Percentiles rank a stretch among this genome's conserved stretches.
Evolutionary conservation across 2,113 vertebrate genomes (phyloP).

Genomic region (Pongo pygmaeus): DNA sequence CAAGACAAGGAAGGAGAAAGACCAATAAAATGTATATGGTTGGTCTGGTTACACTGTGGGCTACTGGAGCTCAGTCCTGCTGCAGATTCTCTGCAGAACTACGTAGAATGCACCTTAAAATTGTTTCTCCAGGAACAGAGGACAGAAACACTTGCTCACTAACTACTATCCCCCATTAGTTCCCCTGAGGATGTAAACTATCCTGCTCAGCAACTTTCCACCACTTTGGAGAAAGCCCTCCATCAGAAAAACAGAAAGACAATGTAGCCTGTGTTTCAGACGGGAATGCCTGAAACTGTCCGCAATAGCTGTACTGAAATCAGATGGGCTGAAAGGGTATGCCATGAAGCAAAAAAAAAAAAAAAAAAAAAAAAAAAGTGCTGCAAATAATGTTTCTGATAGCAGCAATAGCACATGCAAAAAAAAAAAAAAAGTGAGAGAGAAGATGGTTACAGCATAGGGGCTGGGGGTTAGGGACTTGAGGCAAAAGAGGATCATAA

Average conservation of each 20-base stretch:
- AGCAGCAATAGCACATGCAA: neutral
- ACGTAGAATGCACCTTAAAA: neutral
- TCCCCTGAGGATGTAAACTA: neutral
- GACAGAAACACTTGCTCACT: neutral
- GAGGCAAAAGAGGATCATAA: neutral
- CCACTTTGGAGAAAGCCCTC: neutral
- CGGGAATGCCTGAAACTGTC: neutral
- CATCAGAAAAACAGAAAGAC: neutral
- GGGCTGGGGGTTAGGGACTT: neutral
- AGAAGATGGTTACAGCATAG: neutral
- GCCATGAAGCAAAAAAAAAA: too few species aligned
- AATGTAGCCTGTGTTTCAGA: neutral
- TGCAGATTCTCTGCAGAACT: neutral
- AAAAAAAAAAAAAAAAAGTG: neutral
- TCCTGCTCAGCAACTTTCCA: neutral
- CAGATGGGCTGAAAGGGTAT: neutral
- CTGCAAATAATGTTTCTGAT: neutral
- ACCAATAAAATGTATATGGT: fast-evolving
- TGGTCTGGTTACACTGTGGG: neutral
- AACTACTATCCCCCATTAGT: neutral
- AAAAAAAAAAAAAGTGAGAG: neutral
- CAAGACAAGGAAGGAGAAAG: neutral
- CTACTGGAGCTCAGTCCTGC: neutral
- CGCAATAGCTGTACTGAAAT: neutral
- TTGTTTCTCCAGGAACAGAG: neutral